Conservation (phyloP, 92 coral and sea anemone species). For the Umimayanthus chanpuru region DNA sequence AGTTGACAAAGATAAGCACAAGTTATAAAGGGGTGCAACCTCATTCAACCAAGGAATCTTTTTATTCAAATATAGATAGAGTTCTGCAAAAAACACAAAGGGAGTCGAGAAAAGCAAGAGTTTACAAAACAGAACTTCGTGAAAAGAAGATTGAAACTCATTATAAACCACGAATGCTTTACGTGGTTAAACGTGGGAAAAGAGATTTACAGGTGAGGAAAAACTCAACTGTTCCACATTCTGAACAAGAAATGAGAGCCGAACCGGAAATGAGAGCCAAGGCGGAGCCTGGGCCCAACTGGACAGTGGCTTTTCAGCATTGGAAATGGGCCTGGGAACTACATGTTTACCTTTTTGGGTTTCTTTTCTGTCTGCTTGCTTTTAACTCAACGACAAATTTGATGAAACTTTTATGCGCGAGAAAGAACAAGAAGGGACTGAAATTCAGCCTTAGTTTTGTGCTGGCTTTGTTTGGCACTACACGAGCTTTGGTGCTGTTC, state of each 20-base stretch:
- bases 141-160: background rate
- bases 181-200: background rate
- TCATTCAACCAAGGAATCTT: background rate
- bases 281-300: conserved; percentile 64
- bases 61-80: background rate
- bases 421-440: conserved; percentile 28
- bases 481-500: conserved; percentile 49
- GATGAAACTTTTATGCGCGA: background rate
- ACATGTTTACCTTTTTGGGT: conserved; percentile 52
- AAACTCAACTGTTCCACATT: background rate
- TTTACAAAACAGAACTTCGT: background rate
- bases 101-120: background rate
- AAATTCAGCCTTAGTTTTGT: conserved; percentile 34
- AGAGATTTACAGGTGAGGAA: background rate
- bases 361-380: conserved; percentile 37
- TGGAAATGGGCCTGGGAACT: conserved; percentile 71
- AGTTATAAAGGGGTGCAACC: background rate
- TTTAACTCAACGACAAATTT: conserved; percentile 35
- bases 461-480: conserved; percentile 47
- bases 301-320: conserved; percentile 50
- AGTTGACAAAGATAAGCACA: background rate
- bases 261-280: background rate
- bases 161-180: background rate
- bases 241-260: background rate
- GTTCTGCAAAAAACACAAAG: background rate